A percentile compares a stretch with the other conserved stretches of the same genome.
Conservation (phyloP, 2,888 invertebrate species). For the Lampropteryx suffumata region DNA sequence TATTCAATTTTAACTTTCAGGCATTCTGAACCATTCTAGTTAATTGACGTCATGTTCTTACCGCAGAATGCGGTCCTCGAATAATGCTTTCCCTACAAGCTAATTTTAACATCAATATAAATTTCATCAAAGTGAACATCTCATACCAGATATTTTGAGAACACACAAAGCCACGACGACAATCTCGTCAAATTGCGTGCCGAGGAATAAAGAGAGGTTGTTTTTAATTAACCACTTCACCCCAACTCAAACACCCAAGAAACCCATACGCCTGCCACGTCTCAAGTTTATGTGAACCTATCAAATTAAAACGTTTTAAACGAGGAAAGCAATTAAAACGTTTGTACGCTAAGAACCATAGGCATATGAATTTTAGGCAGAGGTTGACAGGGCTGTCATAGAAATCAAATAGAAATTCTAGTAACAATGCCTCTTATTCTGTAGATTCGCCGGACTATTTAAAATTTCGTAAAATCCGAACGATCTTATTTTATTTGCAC, state of each 20-base stretch:
- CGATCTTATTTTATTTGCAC: no score
- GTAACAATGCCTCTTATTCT: no score
- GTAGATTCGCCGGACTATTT: no score
- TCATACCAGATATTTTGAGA: conserved; percentile 8
- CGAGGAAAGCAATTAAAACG: no score
- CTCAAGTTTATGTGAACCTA: conserved; percentile 17
- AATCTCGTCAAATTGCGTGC: conserved; percentile 26
- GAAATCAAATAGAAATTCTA: no score
- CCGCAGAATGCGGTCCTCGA: neutral
- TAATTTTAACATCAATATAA: conserved; percentile 15
- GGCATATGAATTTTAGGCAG: no score
- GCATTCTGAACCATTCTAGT: no score
- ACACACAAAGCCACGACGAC: conserved; percentile 13
- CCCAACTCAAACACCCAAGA: conserved; percentile 16
- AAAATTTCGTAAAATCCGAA: no score
- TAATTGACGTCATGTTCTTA: no score
- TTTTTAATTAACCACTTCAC: conserved; percentile 29
- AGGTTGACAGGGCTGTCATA: no score
- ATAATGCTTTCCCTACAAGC: neutral
- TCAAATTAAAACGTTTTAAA: conserved; percentile 1
- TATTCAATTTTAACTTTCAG: no score
- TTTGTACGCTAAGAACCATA: no score
- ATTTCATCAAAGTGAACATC: conserved; percentile 15
- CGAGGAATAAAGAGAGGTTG: conserved; percentile 24
- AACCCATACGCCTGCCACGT: conserved; percentile 16